A percentile compares a stretch with the other conserved stretches of the same genome.
These are phyloP conservation scores for Phymatocera aterrima DNA, from an alignment of 2,888 invertebrate genomes.

Conservation along the genomic window DNA sequence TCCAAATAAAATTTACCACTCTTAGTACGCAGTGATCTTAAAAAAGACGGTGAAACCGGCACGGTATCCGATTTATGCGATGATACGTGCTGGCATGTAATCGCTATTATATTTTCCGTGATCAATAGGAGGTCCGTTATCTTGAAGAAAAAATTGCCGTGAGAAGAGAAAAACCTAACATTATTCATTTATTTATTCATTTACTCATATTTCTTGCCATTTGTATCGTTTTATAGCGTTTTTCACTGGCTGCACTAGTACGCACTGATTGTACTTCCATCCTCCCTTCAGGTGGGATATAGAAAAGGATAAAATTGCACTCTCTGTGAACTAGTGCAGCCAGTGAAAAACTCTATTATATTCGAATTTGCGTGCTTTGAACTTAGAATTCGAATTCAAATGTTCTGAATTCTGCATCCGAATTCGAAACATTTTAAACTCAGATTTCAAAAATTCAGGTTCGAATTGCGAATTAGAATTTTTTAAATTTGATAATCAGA, in stretches of 20 bases:
- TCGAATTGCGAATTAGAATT: neutral
- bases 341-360: too few species aligned
- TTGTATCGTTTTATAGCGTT: too few species aligned
- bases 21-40: slow-evolving; percentile 62
- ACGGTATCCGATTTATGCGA: slow-evolving; percentile 60
- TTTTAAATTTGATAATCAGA: slow-evolving; percentile 1
- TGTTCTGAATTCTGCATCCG: neutral
- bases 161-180: neutral
- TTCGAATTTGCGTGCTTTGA: too few species aligned
- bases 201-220: too few species aligned
- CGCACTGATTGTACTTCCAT: too few species aligned
- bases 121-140: slow-evolving; percentile 60
- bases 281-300: too few species aligned
- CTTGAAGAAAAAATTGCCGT: slow-evolving; percentile 55
- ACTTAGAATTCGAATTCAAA: slow-evolving; percentile 43
- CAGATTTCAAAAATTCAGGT: too few species aligned
- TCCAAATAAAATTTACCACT: slow-evolving; percentile 54
- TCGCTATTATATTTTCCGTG: slow-evolving; percentile 58
- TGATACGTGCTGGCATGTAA: slow-evolving; percentile 64
- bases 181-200: neutral
- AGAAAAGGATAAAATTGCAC: too few species aligned
- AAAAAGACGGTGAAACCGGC: slow-evolving; percentile 58
- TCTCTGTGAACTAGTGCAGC: too few species aligned
- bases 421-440: too few species aligned
- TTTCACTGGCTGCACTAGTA: too few species aligned